phyloP scores from a whole-genome alignment of 2,113 vertebrate species.

The Eubucco bourcierii region DNA sequence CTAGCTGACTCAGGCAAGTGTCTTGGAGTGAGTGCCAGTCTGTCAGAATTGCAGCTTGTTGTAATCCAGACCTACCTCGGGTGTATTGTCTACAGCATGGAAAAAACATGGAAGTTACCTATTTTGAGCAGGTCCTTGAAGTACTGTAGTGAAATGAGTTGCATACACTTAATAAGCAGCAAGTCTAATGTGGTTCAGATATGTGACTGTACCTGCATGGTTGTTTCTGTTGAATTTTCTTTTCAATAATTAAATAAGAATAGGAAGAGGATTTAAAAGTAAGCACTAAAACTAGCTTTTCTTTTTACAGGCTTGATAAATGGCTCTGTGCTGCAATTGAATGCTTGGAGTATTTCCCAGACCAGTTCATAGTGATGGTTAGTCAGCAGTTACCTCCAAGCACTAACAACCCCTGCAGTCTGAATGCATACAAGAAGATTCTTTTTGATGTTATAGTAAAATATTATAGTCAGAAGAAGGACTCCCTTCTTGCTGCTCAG shows the following conservation, averaged over 20 bases:
- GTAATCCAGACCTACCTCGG: background rate
- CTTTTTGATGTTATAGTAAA: constrained; percentile 85
- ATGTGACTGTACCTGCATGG: background rate
- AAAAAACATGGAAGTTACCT: background rate
- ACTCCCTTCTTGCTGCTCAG: constrained; percentile 76
- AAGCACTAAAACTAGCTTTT: constrained; percentile 26
- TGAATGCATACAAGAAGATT: constrained; percentile 77
- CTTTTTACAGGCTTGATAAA: constrained; percentile 73
- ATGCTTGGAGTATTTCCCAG: constrained; percentile 87
- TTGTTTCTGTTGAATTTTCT: background rate
- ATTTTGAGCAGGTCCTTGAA: background rate
- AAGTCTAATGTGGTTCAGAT: background rate
- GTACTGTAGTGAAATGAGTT: background rate
- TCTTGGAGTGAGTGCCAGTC: background rate
- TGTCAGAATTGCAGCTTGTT: background rate
- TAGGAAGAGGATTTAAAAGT: background rate
- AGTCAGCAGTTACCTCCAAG: constrained; percentile 79
- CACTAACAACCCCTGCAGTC: background rate
- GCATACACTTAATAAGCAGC: background rate
- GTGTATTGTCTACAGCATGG: background rate
- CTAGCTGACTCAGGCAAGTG: background rate
- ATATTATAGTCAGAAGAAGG: constrained; percentile 83
- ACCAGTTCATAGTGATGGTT: constrained; percentile 80
- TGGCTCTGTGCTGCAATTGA: constrained; percentile 84
- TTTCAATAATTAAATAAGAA: background rate